phyloP scores from a whole-genome alignment of 2,797 vertebrate species.

The Micrastur ruficollis region DNA sequence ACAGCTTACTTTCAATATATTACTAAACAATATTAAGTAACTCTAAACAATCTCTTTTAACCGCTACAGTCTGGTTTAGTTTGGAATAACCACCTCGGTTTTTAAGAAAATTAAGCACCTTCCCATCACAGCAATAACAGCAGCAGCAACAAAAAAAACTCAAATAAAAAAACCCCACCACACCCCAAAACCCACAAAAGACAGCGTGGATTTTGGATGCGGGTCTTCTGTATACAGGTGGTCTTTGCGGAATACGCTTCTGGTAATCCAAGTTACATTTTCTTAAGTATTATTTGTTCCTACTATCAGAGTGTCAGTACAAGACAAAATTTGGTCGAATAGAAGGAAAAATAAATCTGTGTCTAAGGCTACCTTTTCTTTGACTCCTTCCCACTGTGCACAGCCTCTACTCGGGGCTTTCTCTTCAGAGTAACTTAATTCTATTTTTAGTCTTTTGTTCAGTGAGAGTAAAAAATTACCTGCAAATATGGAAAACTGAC shows the following conservation, averaged over 20 bases:
- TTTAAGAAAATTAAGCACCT: neutral
- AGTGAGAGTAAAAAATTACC: neutral
- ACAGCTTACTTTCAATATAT: too few relatives aligned
- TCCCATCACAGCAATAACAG: neutral
- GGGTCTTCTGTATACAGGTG: neutral
- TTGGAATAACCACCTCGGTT: neutral
- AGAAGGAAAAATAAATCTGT: neutral
- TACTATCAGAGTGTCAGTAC: neutral
- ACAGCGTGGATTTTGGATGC: rapidly evolving
- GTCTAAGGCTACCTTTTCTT: neutral
- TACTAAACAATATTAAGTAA: too few relatives aligned
- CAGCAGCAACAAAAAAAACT: neutral
- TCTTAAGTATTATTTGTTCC: neutral
- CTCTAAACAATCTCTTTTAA: neutral
- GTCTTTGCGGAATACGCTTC: neutral
- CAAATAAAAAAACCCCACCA: neutral
- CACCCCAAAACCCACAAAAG: too few relatives aligned
- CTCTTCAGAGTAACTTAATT: neutral
- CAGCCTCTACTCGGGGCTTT: neutral
- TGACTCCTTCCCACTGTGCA: rapidly evolving
- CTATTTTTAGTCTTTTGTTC: neutral
- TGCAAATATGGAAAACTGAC: neutral
- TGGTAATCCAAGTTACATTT: neutral
- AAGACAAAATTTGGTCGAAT: neutral
- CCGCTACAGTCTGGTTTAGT: neutral